Evolutionary conservation across 2,113 vertebrate species (phyloP), one percentile per base, ranked within the genome.

Genomic region (Thamnaconus septentrionalis): DNA sequence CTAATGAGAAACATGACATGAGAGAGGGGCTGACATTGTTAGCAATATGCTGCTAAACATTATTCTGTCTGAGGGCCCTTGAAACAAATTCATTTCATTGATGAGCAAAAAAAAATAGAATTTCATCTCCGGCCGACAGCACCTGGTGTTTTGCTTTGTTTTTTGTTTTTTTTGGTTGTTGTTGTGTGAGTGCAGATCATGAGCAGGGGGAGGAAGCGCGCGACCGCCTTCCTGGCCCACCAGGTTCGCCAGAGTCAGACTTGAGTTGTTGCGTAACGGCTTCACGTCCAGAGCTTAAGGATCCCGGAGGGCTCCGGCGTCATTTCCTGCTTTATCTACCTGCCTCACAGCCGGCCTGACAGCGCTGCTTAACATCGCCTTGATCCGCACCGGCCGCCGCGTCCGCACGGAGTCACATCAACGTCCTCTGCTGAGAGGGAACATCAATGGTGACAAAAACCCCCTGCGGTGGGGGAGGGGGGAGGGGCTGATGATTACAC

Each of bases 291-390:
- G 81, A 79, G 71, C 82, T 77, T 87, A 87, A 80, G 64, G 79
- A 81, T 80, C 76, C 77, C 81, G 75, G 72, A 81, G 76, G 53
- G 68, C 60, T 49, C 49, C 62, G 64, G 78, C 59, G 66, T 85
- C 66, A 84, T 83, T 81, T 76, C 73, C 84, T 75, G 76, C 62
- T 82, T 81, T 78, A 81, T 85, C 84, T 71, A 83, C 81, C 66
- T 88, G 83, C 70, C 61, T 50, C 42, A 8, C 41, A 54, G 56
- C 65, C 42, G 55, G 59, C 56, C 71, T 74, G 62, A 69, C 47
- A 71, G 68, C 8, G 4, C 64, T 69, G 66, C 70, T 80, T 82
- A 64, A 72, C 53, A 44, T 80, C 39, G 68, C 78, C 76, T 60
- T 66, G 66, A 86, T 76, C 73, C 80, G 80, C 42, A 58, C 59